Percentiles rank a stretch among this genome's conserved stretches.
Evolutionary conservation across 2,113 vertebrate species (phyloP).

Genomic region (Rhinogobius similis): DNA sequence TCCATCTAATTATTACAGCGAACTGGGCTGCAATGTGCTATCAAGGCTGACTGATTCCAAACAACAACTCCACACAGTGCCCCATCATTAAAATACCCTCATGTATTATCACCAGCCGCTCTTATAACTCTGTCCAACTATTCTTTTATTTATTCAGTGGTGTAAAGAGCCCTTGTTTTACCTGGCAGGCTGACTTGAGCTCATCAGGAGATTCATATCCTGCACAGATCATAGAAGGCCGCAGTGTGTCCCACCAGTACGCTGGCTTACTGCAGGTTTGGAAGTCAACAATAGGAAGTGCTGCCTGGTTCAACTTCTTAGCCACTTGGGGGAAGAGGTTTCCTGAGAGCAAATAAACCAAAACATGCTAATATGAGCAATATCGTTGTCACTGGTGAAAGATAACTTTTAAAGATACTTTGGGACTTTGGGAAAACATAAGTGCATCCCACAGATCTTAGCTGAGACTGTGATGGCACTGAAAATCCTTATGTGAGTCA

Average conservation of each 20-base stretch:
- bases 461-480: too few relatives aligned
- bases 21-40: slow-evolving; percentile 19
- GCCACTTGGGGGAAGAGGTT: slow-evolving; percentile 55
- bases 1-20: slow-evolving; percentile 32
- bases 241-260: slow-evolving; percentile 70
- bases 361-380: too few relatives aligned
- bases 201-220: slow-evolving; percentile 73
- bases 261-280: slow-evolving; percentile 71
- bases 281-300: slow-evolving; percentile 69
- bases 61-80: slow-evolving; percentile 28
- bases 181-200: slow-evolving; percentile 76
- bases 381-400: too few relatives aligned
- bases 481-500: too few relatives aligned
- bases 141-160: neutral
- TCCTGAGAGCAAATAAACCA: slow-evolving; percentile 32
- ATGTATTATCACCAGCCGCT: neutral
- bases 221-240: slow-evolving; percentile 75
- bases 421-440: too few relatives aligned
- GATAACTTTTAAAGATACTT: too few relatives aligned
- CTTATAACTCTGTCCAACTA: neutral
- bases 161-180: slow-evolving; percentile 25
- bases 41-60: slow-evolving; percentile 58
- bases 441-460: too few relatives aligned
- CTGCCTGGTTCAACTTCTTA: slow-evolving; percentile 66
- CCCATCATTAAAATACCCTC: neutral